phyloP scores from a whole-genome alignment of 2,797 vertebrate genomes.

The Mus minutoides region DNA sequence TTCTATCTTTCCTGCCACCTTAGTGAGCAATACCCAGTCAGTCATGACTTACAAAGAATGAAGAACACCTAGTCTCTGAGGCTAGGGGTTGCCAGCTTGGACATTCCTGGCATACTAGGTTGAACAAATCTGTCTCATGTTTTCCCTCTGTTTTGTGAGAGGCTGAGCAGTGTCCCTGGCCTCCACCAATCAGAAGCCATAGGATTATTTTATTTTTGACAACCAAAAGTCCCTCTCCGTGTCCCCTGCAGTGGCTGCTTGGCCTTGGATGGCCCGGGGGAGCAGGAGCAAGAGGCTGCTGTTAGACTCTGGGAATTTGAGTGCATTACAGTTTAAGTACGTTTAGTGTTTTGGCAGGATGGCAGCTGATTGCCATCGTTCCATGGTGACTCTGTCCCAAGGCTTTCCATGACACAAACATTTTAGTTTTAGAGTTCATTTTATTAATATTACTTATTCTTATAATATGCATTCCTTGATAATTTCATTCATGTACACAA shows the following conservation, averaged over 20 bases:
- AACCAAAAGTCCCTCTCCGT: neutral
- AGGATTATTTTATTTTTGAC: neutral
- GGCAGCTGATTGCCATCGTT: neutral
- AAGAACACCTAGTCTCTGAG: neutral
- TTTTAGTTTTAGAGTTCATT: constrained; percentile 22
- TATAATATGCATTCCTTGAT: neutral
- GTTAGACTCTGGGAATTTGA: neutral
- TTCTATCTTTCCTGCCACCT: neutral
- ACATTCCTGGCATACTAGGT: too few species aligned
- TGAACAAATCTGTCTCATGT: neutral
- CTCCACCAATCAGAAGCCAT: neutral
- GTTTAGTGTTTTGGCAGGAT: neutral
- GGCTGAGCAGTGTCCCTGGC: neutral
- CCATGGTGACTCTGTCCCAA: too few species aligned
- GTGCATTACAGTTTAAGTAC: neutral
- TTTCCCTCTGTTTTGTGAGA: fast-evolving
- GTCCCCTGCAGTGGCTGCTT: fast-evolving
- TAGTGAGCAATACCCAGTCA: neutral
- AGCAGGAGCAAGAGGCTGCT: neutral
- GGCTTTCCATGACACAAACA: neutral
- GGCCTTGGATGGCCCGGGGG: neutral
- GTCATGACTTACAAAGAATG: neutral
- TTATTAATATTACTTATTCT: neutral
- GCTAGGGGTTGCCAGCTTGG: neutral
- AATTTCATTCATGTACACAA: neutral